Conservation (phyloP, 2,113 vertebrate genomes). For the Vanacampus margaritifer region DNA sequence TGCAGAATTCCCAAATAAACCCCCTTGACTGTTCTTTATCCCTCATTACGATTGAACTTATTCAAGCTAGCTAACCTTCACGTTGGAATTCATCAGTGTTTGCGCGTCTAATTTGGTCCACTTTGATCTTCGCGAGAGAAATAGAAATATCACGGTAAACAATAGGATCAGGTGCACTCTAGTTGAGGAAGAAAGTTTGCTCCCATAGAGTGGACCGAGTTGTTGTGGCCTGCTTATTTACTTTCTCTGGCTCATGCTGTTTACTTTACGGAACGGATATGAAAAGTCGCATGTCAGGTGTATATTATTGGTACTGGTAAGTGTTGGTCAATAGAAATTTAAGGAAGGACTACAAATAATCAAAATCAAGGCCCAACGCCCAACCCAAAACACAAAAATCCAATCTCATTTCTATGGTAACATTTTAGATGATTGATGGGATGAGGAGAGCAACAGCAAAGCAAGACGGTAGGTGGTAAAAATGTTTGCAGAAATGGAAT, state of each 20-base stretch:
- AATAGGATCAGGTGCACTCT: not conserved
- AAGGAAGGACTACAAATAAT: not conserved
- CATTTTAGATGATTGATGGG: no score
- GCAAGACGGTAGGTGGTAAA: no score
- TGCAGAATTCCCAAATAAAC: slow-evolving; percentile 4
- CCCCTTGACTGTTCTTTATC: slow-evolving; percentile 6
- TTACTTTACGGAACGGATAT: not conserved
- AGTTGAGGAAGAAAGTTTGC: not conserved
- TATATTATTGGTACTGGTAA: not conserved
- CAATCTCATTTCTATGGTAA: no score
- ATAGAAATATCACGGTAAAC: not conserved
- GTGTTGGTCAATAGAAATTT: not conserved
- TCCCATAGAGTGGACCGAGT: not conserved
- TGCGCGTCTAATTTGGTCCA: slow-evolving; percentile 8
- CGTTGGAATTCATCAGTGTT: slow-evolving; percentile 1
- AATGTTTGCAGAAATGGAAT: no score
- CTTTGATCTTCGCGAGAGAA: slow-evolving; percentile 4
- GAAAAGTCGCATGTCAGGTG: not conserved
- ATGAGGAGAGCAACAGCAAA: no score
- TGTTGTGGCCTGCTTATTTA: not conserved
- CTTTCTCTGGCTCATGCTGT: not conserved
- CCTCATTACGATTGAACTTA: slow-evolving; percentile 15
- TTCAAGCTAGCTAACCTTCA: slow-evolving; percentile 7
- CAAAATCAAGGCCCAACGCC: no score
- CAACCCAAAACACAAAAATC: no score